Evolutionary conservation across 2,797 vertebrate genomes (phyloP), one percentile per base, ranked within the genome.

Genomic region (Pipistrellus nathusii): DNA sequence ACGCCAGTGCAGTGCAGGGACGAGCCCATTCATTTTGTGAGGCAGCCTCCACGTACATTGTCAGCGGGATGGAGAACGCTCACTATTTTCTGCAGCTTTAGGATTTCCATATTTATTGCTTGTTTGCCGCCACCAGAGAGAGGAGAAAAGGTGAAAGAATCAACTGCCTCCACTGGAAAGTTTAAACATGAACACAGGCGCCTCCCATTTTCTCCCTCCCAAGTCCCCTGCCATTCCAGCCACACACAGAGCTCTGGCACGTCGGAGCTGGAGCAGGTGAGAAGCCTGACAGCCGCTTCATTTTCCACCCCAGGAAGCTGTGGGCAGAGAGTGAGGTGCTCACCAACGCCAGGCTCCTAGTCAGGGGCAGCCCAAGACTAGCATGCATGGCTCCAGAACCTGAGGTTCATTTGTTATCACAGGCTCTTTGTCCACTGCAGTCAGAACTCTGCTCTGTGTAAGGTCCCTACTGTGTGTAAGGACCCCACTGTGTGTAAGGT

Each of bases 91-190:
- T 18, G 93, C 53, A 83, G 94, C 94, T 97, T 96, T n/a, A 21
- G 25, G 84, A 98, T 98, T 98, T 98, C 98, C 98, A 97, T 98
- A 97, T 98, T 98, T 98, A 98, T 98, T 97, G 78, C 97, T 96
- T 90, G 83, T 23, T 95, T 95, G 66, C 92, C 30, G 27, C 94
- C 44, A 38, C 94, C 59, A 12, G 92, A 78, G 95, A 93, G 80
- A 87, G 6, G 46, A 85, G 25, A 91, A 88, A 25, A 35, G 55
- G 69, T 62, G 27, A 55, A 95, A 91, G 77, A 91, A 94, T 94
- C 71, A 72, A 88, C 62, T 92, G 97, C 92, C 94, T 95, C 76
- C 41, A 8, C 93, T 91, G 97, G 96, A 92, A 97, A 95, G 97
- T 94, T 96, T 93, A 94, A 90, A 96, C 32, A 11, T 83, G 88